Base-by-base conservation (phyloP, 2,888 invertebrate species). In the Cryptocephalus primarius region DNA sequence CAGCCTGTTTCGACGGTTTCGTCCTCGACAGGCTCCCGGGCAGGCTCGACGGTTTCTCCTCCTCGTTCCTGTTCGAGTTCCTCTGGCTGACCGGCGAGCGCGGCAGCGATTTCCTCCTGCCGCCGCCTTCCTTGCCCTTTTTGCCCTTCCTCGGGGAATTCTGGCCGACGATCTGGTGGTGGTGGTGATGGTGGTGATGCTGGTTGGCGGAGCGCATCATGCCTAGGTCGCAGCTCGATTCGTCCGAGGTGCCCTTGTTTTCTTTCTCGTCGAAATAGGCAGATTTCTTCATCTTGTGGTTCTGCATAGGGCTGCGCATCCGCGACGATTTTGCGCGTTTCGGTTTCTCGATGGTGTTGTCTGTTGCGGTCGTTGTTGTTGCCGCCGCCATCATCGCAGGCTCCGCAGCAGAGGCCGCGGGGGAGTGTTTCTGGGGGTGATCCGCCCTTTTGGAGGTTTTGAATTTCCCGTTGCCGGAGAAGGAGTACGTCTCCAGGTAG, bases 121-220 rank as follows among this genome's bases (percentile, higher is more conserved):
- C 81, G 60, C 79, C 81, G 60, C 79, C 81, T 49, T 84, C 83
- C 48, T 82, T 72, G 46, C 75, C 70, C 49, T 83, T 75, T 59
- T 80, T 76, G 51, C 74, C 73, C 66, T 80, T 79, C 52, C 78
- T 75, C 40, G 80, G 77, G 9, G 79, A 78, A 12, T 58, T 58
- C 54, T 66, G 65, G 40, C 53, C 59, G 10, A 52, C 45, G 1
- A 51, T 39, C 40, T 55, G 22, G 22, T 22, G 22, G 22, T 22
- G 22, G 6, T 22, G 22, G 22, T 22, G 22, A 22, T 22, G 22
- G 22, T 22, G 6, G 22, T 22, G 22, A 4, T 22, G 22, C 6
- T 22, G 22, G 22, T 22, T 52, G 41, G 54, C 50, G 32, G 48
- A 39, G 9, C 49, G 53, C 11, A 57, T 53, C 22, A 22, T 22